Evolutionary conservation across 2,888 invertebrate species (phyloP).

Genomic region (Ligdia adustata): DNA sequence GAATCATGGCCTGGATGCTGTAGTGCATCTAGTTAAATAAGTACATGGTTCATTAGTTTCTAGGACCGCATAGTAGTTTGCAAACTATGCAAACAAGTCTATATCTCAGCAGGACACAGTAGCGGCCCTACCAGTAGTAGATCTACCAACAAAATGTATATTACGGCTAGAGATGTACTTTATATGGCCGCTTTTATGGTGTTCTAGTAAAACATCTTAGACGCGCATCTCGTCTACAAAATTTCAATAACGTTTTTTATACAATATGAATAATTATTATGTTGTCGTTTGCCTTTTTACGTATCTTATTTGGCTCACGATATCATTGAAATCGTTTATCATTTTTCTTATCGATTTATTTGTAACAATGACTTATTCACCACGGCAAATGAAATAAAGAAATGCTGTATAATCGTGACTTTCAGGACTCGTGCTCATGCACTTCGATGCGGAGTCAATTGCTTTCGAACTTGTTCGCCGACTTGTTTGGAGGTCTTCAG

Average conservation of each 20-base stretch:
- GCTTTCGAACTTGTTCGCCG: constrained; percentile 59
- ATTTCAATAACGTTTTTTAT: not conserved
- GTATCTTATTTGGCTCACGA: not conserved
- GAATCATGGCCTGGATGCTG: no score
- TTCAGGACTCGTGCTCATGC: constrained; percentile 70
- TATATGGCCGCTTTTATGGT: no score
- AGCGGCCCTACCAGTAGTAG: no score
- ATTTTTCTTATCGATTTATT: constrained; percentile 6
- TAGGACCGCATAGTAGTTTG: no score
- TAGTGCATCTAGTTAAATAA: no score
- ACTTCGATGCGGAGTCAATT: constrained; percentile 63
- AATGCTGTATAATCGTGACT: constrained; percentile 27
- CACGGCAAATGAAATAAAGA: not conserved
- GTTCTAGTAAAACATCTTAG: no score
- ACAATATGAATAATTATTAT: not conserved
- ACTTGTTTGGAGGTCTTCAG: constrained; percentile 68
- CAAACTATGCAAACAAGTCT: no score
- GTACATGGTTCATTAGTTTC: no score
- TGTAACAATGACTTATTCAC: constrained; percentile 1
- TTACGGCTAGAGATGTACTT: no score
- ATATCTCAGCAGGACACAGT: no score
- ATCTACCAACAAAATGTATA: no score
- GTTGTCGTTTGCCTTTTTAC: not conserved
- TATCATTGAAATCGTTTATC: constrained; percentile 7
- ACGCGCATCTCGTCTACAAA: no score